phyloP scores from a whole-genome alignment of 1,140 invertebrate genomes.

The Capitella teleta region DNA sequence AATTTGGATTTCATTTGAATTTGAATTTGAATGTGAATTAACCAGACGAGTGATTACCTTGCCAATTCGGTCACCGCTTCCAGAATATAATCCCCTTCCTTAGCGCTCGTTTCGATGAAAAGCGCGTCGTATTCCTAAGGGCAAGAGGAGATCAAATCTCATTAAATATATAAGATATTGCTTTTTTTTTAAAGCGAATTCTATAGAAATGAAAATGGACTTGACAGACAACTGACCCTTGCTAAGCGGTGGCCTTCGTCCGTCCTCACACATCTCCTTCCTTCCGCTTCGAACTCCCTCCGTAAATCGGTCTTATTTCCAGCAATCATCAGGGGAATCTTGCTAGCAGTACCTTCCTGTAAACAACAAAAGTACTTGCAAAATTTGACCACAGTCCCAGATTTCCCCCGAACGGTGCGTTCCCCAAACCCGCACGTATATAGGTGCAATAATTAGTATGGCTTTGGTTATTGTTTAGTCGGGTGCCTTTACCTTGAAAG shows the following conservation, averaged over 20 bases:
- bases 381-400: too few relatives aligned
- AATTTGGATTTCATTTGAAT: not conserved
- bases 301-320: conserved; percentile 50
- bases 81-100: conserved; percentile 43
- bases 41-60: conserved; percentile 24
- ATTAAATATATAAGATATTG: too few relatives aligned
- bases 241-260: conserved; percentile 34
- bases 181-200: too few relatives aligned
- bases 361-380: not conserved
- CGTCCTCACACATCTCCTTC: conserved; percentile 21
- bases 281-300: conserved; percentile 22
- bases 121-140: conserved; percentile 18
- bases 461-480: too few relatives aligned
- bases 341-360: conserved; percentile 33
- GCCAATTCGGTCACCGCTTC: conserved; percentile 43
- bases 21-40: conserved; percentile 2
- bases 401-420: too few relatives aligned
- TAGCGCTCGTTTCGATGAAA: conserved; percentile 43
- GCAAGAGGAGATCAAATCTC: too few relatives aligned
- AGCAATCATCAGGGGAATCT: conserved; percentile 47
- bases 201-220: too few relatives aligned
- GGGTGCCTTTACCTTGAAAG: too few relatives aligned
- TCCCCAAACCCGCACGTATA: too few relatives aligned
- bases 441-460: too few relatives aligned
- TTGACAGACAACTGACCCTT: conserved; percentile 30